Conservation (phyloP, 2,888 invertebrate species). For the Patella caerulea region DNA sequence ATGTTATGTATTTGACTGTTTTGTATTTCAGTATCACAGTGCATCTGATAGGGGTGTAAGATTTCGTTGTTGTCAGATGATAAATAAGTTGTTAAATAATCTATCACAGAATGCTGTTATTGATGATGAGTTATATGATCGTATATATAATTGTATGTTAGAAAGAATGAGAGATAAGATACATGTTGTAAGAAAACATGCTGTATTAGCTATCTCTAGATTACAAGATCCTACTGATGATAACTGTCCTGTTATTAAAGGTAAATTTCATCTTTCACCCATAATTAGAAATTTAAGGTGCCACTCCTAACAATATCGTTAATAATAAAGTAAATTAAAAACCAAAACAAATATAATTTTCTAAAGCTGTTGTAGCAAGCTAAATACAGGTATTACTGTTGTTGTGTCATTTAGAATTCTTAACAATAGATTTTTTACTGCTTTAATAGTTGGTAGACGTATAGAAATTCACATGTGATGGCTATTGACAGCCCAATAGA, state of each 20-base stretch:
- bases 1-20: not conserved
- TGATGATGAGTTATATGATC: conserved; percentile 83
- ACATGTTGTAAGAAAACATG: conserved; percentile 84
- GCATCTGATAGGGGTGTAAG: conserved; percentile 77
- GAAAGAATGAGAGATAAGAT: conserved; percentile 81
- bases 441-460: too few species aligned
- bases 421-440: too few species aligned
- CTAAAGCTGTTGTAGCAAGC: too few species aligned
- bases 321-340: too few species aligned
- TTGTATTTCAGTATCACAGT: conserved; percentile 57
- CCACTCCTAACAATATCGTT: too few species aligned
- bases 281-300: too few species aligned
- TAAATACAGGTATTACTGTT: too few species aligned
- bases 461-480: too few species aligned
- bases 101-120: conserved; percentile 84
- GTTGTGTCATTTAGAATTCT: too few species aligned
- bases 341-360: too few species aligned
- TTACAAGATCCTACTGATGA: conserved; percentile 85
- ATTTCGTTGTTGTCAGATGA: conserved; percentile 83
- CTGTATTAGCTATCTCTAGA: conserved; percentile 83
- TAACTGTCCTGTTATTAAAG: conserved; percentile 82
- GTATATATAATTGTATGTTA: conserved; percentile 80
- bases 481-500: too few species aligned
- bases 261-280: conserved; percentile 46
- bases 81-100: conserved; percentile 82